Evolutionary conservation across 2,888 invertebrate species (phyloP).

Genomic region (Orthonychiurus folsomi): DNA sequence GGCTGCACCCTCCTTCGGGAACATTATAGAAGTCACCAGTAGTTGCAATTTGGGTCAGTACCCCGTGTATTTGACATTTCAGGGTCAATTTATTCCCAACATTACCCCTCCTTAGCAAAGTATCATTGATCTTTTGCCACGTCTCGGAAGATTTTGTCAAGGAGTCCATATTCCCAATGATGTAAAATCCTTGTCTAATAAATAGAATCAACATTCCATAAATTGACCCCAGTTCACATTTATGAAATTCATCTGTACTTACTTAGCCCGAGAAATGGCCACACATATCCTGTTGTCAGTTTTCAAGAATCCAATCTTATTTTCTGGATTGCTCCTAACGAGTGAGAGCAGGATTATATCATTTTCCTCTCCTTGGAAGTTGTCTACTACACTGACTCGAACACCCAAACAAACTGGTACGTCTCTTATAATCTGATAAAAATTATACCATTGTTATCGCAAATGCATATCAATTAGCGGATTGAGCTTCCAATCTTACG

Average conservation of each 20-base stretch:
- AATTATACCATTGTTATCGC: conserved; percentile 2
- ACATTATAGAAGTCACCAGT: conserved; percentile 21
- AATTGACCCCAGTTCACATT: not conserved
- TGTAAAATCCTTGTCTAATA: conserved; percentile 53
- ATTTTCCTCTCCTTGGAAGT: conserved; percentile 72
- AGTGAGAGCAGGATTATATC: conserved; percentile 68
- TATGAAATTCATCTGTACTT: conserved; percentile 31
- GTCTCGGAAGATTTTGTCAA: conserved; percentile 28
- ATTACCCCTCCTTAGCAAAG: conserved; percentile 23
- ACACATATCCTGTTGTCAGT: conserved; percentile 66
- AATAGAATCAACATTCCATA: not conserved
- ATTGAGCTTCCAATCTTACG: conserved; percentile 42
- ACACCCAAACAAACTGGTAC: conserved; percentile 47
- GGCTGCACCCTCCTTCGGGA: conserved; percentile 56
- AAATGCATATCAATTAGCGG: not conserved
- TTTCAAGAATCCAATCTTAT: conserved; percentile 60
- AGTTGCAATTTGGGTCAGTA: conserved; percentile 14
- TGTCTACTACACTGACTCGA: conserved; percentile 61
- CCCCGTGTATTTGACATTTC: conserved; percentile 36
- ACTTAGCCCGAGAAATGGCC: conserved; percentile 62
- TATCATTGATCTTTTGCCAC: conserved; percentile 39
- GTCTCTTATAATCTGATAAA: conserved; percentile 44
- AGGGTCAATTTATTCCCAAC: conserved; percentile 31
- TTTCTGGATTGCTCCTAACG: conserved; percentile 62
- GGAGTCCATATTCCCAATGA: conserved; percentile 57